phyloP scores from a whole-genome alignment of 2,113 vertebrate genomes.

The Clarias gariepinus region DNA sequence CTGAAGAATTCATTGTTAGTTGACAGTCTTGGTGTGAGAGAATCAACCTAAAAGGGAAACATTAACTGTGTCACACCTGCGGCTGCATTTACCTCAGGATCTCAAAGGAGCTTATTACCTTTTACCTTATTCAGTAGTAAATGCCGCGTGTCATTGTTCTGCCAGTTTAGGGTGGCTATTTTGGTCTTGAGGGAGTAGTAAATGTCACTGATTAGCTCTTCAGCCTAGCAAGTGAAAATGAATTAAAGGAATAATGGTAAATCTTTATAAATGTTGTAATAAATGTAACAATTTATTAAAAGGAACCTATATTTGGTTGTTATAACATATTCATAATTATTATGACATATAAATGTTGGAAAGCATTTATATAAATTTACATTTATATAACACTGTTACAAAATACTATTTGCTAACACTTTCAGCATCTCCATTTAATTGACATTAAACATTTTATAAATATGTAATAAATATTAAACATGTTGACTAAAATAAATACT shows the following conservation, averaged over 20 bases:
- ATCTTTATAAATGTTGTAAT: not conserved
- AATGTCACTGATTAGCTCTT: slow-evolving; percentile 64
- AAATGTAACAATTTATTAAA: not conserved
- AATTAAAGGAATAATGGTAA: not conserved
- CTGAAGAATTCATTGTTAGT: slow-evolving; percentile 35
- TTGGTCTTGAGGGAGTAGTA: slow-evolving; percentile 66
- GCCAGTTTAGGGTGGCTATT: slow-evolving; percentile 63
- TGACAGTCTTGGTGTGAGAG: slow-evolving; percentile 65
- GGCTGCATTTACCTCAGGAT: not conserved
- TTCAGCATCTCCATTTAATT: not conserved
- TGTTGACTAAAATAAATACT: not conserved
- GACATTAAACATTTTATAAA: not conserved
- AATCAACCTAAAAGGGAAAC: slow-evolving; percentile 60
- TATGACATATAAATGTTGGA: not conserved
- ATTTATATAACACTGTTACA: not conserved
- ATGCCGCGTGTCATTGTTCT: slow-evolving; percentile 51
- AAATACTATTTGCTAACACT: not conserved
- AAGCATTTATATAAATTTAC: not conserved
- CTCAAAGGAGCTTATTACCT: not conserved
- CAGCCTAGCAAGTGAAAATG: slow-evolving; percentile 59
- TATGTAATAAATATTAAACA: no score
- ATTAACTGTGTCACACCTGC: not conserved
- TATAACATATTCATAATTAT: not conserved
- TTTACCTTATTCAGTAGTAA: slow-evolving; percentile 67
- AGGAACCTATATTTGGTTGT: not conserved